These are phyloP conservation scores for Ranitomeya variabilis DNA, from an alignment of 2,113 vertebrate genomes.

Conservation along the genomic window DNA sequence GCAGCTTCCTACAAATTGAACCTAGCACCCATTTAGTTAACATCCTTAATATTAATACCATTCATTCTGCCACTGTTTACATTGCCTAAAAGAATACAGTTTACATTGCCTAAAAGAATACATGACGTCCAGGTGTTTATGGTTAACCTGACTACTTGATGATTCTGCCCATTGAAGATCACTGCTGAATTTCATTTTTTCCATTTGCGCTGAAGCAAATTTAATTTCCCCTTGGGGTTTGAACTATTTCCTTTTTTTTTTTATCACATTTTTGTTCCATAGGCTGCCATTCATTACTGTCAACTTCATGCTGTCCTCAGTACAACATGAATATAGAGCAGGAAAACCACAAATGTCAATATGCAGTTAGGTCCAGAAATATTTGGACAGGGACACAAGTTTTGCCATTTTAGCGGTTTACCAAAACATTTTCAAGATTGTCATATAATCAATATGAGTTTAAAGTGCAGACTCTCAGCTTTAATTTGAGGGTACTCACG, in stretches of 20 bases:
- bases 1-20: neutral
- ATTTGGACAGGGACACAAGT: too few relatives aligned
- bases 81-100: neutral
- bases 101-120: neutral
- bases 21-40: neutral
- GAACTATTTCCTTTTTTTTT: neutral
- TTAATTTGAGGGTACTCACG: too few relatives aligned
- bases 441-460: too few relatives aligned
- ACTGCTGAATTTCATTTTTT: neutral
- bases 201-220: neutral
- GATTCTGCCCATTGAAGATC: neutral
- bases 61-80: neutral
- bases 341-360: too few relatives aligned
- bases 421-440: too few relatives aligned
- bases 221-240: conserved; percentile 6
- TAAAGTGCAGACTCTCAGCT: too few relatives aligned
- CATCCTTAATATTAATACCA: neutral
- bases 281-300: neutral
- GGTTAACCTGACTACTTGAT: neutral
- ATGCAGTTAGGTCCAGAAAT: too few relatives aligned
- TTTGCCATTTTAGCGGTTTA: too few relatives aligned
- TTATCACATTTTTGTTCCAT: neutral
- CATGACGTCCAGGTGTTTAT: neutral
- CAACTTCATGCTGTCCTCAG: neutral
- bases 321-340: neutral